phyloP scores from a whole-genome alignment of 2,888 invertebrate species.

The Eledone cirrhosa region DNA sequence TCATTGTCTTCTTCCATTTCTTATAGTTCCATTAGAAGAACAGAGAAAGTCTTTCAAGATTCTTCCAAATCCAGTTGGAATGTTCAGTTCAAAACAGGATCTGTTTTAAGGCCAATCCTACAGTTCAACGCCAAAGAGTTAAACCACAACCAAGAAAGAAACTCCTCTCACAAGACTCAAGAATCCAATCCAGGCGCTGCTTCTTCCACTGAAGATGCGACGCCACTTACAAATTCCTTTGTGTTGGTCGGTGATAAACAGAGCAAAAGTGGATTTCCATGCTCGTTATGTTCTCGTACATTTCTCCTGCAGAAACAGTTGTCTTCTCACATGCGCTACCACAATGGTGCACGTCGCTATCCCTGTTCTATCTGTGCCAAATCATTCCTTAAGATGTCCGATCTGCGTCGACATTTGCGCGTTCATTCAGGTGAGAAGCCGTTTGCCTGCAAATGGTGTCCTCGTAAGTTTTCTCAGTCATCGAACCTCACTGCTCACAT shows the following conservation, averaged over 20 bases:
- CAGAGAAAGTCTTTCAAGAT: not conserved
- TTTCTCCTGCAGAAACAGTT: not conserved
- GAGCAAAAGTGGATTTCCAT: slow-evolving; percentile 7
- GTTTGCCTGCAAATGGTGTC: slow-evolving; percentile 19
- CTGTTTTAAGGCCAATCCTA: not conserved
- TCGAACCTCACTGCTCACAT: slow-evolving; percentile 24
- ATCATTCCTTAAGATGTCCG: slow-evolving; percentile 22
- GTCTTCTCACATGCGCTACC: slow-evolving; percentile 25
- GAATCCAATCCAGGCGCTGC: not conserved
- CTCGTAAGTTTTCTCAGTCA: slow-evolving; percentile 24
- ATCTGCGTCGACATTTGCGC: slow-evolving; percentile 25
- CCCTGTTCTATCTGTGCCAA: slow-evolving; percentile 11
- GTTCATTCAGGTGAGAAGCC: slow-evolving; percentile 23
- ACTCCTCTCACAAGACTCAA: not conserved
- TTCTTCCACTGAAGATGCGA: not conserved
- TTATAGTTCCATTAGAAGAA: not conserved
- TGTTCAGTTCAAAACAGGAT: not conserved
- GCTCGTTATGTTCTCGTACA: not conserved
- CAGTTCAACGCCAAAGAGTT: not conserved
- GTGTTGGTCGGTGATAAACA: not conserved
- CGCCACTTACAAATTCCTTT: not conserved
- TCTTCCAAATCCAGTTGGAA: slow-evolving; percentile 12
- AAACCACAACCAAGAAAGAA: not conserved
- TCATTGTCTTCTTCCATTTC: not conserved
- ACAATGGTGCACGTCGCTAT: slow-evolving; percentile 6